Conservation (phyloP, 1,140 invertebrate species). For the Halictus rubicundus region DNA sequence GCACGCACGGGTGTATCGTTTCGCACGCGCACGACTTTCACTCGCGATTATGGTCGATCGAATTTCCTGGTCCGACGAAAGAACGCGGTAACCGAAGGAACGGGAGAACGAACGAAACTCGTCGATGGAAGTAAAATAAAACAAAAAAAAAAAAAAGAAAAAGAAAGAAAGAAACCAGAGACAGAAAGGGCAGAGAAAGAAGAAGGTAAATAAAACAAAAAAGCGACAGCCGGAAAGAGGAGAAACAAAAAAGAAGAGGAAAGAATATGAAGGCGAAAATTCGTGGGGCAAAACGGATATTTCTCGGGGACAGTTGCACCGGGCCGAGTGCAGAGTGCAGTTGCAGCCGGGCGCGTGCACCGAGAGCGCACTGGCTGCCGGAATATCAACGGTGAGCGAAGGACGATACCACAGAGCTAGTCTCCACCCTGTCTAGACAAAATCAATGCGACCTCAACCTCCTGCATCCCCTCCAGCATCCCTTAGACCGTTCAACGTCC, state of each 20-base stretch:
- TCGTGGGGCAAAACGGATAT: neutral
- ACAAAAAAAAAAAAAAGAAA: too few species aligned
- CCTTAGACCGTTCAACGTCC: conserved; percentile 56
- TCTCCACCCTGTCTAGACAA: conserved; percentile 79
- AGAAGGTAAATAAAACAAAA: too few species aligned
- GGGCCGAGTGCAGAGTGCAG: neutral
- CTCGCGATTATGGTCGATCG: neutral
- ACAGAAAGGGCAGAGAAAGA: too few species aligned
- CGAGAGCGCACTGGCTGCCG: conserved; percentile 28
- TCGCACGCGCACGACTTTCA: neutral
- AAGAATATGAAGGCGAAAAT: neutral
- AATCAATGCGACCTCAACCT: conserved; percentile 77
- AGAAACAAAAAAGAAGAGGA: neutral
- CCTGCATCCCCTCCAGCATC: conserved; percentile 57
- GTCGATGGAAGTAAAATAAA: too few species aligned
- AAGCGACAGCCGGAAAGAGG: too few species aligned
- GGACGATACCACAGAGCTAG: conserved; percentile 67
- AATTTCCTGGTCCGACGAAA: neutral
- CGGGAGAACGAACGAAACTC: too few species aligned
- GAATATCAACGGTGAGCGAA: conserved; percentile 53
- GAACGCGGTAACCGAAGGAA: too few species aligned
- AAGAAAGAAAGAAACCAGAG: too few species aligned
- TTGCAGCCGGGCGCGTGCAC: conserved; percentile 32
- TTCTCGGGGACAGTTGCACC: neutral
- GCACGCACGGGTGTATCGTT: neutral